These are phyloP conservation scores for Polypterus senegalus DNA, from an alignment of 2,113 vertebrate species.

Conservation along the genomic window DNA sequence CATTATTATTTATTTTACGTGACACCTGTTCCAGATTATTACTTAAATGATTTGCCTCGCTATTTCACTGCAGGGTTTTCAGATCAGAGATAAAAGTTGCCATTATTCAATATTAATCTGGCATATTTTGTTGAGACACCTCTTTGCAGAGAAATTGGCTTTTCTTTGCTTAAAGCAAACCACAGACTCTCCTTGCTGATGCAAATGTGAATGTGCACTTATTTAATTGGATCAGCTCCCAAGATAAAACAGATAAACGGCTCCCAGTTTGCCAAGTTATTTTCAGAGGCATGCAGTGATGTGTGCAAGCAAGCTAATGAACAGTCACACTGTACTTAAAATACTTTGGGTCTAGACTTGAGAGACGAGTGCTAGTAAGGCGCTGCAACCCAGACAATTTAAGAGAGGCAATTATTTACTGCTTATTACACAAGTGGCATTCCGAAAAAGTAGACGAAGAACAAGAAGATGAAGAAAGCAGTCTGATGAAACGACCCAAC, in stretches of 20 bases:
- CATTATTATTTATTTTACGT: conserved; percentile 32
- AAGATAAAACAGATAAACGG: conserved; percentile 83
- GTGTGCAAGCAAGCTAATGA: conserved; percentile 49
- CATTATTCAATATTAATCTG: conserved; percentile 11
- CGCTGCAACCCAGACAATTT: conserved; percentile 1
- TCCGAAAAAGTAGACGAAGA: not conserved
- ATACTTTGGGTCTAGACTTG: conserved; percentile 35
- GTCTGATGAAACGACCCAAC: no score
- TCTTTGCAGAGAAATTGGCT: conserved; percentile 32
- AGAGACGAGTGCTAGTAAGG: conserved; percentile 9
- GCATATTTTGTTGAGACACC: conserved; percentile 25
- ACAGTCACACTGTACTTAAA: conserved; percentile 39
- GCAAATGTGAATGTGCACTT: conserved; percentile 81
- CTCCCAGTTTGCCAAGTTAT: conserved; percentile 72
- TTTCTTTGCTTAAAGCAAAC: conserved; percentile 49
- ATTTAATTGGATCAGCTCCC: conserved; percentile 94
- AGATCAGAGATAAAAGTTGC: conserved; percentile 13
- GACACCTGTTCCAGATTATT: conserved; percentile 60
- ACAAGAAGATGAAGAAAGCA: no score
- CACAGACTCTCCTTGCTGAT: conserved; percentile 57
- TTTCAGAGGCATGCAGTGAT: conserved; percentile 64
- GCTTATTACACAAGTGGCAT: conserved; percentile 10
- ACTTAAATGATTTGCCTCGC: conserved; percentile 51
- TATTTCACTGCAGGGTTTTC: conserved; percentile 31
- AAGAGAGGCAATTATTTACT: conserved; percentile 13